Conservation (phyloP, 1,140 invertebrate genomes). For the Brachystomella parvula region DNA sequence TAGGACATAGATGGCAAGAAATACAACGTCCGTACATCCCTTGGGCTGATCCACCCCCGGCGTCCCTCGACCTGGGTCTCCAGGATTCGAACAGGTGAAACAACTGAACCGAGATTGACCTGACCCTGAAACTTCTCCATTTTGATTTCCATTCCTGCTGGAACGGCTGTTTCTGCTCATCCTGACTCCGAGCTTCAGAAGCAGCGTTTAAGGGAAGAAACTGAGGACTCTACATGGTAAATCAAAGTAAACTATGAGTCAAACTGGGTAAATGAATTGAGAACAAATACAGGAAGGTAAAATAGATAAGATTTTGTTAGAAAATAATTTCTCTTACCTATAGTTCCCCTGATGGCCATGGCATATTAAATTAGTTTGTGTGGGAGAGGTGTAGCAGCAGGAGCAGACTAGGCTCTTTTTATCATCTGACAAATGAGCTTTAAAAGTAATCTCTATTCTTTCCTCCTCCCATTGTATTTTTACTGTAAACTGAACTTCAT, state of each 20-base stretch:
- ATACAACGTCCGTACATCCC: slow-evolving; percentile 73
- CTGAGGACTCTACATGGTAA: too few species aligned
- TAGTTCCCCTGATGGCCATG: background rate
- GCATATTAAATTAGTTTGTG: background rate
- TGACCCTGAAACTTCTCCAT: background rate
- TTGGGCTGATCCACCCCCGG: slow-evolving; percentile 22
- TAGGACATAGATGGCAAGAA: slow-evolving; percentile 68
- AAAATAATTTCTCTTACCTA: too few species aligned
- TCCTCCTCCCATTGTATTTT: background rate
- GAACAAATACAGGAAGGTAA: too few species aligned
- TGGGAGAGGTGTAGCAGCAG: too few species aligned
- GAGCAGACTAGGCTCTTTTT: background rate
- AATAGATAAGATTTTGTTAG: too few species aligned
- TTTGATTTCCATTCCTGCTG: background rate
- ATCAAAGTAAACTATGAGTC: too few species aligned
- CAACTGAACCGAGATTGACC: slow-evolving; percentile 9
- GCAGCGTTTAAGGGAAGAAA: too few species aligned
- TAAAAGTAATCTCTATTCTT: background rate
- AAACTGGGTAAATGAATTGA: too few species aligned
- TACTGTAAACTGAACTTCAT: too few species aligned
- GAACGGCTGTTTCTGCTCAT: background rate
- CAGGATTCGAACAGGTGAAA: background rate
- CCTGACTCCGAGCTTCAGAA: too few species aligned
- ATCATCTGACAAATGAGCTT: background rate
- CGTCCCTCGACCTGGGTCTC: background rate